Base-by-base conservation (phyloP, 1,140 invertebrate species). In the Oryctes rhinoceros region DNA sequence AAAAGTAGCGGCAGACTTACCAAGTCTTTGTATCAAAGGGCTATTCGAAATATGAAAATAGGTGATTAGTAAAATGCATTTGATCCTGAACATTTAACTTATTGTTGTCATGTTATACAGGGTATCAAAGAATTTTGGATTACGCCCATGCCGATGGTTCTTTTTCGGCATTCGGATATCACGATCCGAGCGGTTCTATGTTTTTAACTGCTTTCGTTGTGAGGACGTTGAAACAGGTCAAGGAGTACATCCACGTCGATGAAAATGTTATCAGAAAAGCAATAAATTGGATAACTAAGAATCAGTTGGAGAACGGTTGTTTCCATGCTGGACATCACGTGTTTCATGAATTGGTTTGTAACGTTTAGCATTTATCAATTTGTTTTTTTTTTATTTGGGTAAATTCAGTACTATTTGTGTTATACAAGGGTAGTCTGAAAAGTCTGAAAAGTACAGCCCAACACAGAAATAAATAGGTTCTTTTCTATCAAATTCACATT, bases 181-280 rank as follows among this genome's bases (percentile, higher is more conserved):
- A 39, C 35, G 85, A 87, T 82, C 30, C 82, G 4, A 49, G 65
- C 44, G 94, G 94, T 2, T 95, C 93, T 5, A 93, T 93, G 83
- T 96, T 94, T 90, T 86, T 96, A 18, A 96, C 94, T 0, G 92
- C 94, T 0, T 96, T 95, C 85, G 94, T 96, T 4, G 89, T 95
- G 0, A 92, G 92, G 82, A 94, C 92, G 0, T 93, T 95, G 82
- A 89, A 91, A 5, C 91, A 93, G 83, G 93, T 94, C 1, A 88
- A 89, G 35, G 83, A 86, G 0, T 91, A 91, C 81, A 93, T 95
- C 80, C 90, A 90, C 79, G 90, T 96, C n/a, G 94, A 96, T 81
- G 87, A 90, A 79, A 85, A 87, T 3, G 90, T 95, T 80, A 88
- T 96, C n/a, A 88, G 90, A 47, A 87, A 90, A 79, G 90, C 92